These are phyloP conservation scores for Cephus nigrinus DNA, from an alignment of 2,888 invertebrate species.

Conservation along the genomic window DNA sequence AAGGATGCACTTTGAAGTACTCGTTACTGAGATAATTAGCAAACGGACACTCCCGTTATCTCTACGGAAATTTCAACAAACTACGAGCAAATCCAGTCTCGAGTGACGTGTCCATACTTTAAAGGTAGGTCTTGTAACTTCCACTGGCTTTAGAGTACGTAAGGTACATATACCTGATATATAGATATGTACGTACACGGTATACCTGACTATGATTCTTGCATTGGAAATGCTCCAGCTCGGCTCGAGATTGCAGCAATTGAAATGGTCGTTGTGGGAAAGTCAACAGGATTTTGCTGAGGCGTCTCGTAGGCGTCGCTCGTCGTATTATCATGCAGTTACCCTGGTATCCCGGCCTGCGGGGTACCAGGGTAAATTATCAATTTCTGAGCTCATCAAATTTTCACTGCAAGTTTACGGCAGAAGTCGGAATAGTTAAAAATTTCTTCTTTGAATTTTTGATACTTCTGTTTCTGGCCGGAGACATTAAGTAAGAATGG, in stretches of 20 bases:
- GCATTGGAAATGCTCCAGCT: neutral
- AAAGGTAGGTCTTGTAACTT: neutral
- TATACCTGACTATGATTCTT: neutral
- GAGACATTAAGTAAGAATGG: neutral
- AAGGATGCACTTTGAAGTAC: neutral
- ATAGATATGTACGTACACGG: neutral
- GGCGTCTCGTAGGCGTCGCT: neutral
- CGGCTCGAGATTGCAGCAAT: neutral
- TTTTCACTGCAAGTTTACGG: neutral
- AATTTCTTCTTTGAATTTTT: neutral
- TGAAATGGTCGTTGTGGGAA: neutral
- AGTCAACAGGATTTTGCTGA: neutral
- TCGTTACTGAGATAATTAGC: neutral
- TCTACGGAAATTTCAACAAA: neutral
- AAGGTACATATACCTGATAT: neutral
- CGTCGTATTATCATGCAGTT: neutral
- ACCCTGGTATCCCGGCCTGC: neutral
- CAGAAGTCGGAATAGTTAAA: neutral
- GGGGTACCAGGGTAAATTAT: neutral
- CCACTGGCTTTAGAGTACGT: neutral
- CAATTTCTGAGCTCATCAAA: neutral
- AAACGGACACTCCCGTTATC: neutral
- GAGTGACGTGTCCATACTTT: neutral
- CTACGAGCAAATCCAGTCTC: neutral
- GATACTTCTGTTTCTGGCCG: neutral